These are phyloP conservation scores for Lacanobia oleracea DNA, from an alignment of 2,888 invertebrate genomes.

Conservation along the genomic window DNA sequence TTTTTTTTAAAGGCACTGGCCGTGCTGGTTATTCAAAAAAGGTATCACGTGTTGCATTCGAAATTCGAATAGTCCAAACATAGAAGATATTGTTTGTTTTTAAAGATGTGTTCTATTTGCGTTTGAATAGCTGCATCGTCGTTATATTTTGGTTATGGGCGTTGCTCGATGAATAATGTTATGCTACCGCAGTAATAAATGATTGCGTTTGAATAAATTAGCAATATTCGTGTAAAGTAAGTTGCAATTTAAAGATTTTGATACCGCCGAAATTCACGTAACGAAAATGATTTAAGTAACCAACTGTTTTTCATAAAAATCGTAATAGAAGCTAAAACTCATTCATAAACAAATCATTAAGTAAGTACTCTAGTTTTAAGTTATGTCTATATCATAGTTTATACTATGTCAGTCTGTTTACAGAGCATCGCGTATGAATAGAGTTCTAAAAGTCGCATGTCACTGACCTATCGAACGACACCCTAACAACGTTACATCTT, in stretches of 20 bases:
- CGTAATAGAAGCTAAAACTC: not conserved
- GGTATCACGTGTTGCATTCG: constrained; percentile 68
- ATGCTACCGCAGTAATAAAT: constrained; percentile 15
- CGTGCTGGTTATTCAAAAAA: constrained; percentile 66
- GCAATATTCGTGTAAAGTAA: constrained; percentile 1
- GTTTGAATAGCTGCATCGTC: constrained; percentile 34
- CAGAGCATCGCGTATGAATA: constrained; percentile 48
- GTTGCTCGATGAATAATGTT: constrained; percentile 26
- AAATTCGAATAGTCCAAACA: constrained; percentile 61
- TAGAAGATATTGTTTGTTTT: constrained; percentile 60
- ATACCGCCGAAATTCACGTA: not conserved
- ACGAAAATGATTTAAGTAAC: not conserved
- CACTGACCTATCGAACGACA: constrained; percentile 68
- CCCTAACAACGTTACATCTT: constrained; percentile 43
- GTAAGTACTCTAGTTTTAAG: constrained; percentile 23
- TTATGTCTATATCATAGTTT: constrained; percentile 28
- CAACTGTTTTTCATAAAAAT: not conserved
- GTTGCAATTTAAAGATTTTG: not conserved
- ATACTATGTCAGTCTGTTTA: constrained; percentile 46
- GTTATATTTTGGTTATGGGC: constrained; percentile 45
- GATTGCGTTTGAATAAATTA: constrained; percentile 37
- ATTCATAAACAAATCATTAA: not conserved
- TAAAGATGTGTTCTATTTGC: constrained; percentile 54
- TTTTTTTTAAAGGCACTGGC: constrained; percentile 72
- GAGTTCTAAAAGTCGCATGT: constrained; percentile 65